A percentile compares a stretch with the other conserved stretches of the same genome.
Conservation (phyloP, 2,888 invertebrate genomes). For the Archaeoteleia sp. region DNA sequence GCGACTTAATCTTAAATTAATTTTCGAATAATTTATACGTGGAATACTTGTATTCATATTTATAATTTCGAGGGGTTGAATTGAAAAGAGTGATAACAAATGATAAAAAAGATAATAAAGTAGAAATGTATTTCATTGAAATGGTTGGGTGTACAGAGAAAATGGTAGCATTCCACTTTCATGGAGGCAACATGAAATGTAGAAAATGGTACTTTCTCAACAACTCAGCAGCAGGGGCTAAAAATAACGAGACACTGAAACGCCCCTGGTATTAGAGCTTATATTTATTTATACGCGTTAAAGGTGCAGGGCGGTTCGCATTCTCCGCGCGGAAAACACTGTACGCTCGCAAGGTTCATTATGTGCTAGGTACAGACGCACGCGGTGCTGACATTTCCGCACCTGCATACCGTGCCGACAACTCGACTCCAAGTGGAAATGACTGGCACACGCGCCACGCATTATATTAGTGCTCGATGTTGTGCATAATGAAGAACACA, state of each 20-base stretch:
- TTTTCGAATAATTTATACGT: too few relatives aligned
- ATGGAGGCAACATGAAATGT: background rate
- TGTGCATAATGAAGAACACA: background rate
- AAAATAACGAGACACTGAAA: constrained; percentile 18
- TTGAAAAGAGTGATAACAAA: too few relatives aligned
- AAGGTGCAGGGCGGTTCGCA: background rate
- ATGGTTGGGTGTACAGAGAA: constrained; percentile 1
- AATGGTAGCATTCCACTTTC: background rate
- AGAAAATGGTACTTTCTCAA: constrained; percentile 10
- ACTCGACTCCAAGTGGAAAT: constrained; percentile 4
- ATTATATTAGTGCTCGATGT: constrained; percentile 1
- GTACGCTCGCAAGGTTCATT: constrained; percentile 1
- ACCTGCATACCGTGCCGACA: constrained; percentile 3
- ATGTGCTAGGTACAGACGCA: background rate
- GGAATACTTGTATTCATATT: too few relatives aligned
- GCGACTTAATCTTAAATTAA: too few relatives aligned
- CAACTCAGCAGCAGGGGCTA: constrained; percentile 9
- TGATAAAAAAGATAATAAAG: background rate
- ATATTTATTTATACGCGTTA: constrained; percentile 15
- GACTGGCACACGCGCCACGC: constrained; percentile 6
- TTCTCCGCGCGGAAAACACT: background rate
- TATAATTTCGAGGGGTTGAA: too few relatives aligned
- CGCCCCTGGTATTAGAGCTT: constrained; percentile 13
- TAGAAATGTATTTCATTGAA: constrained; percentile 5
- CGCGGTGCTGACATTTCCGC: constrained; percentile 6